These are phyloP conservation scores for Tragelaphus eurycerus DNA, from an alignment of 2,797 vertebrate genomes.

Conservation along the genomic window DNA sequence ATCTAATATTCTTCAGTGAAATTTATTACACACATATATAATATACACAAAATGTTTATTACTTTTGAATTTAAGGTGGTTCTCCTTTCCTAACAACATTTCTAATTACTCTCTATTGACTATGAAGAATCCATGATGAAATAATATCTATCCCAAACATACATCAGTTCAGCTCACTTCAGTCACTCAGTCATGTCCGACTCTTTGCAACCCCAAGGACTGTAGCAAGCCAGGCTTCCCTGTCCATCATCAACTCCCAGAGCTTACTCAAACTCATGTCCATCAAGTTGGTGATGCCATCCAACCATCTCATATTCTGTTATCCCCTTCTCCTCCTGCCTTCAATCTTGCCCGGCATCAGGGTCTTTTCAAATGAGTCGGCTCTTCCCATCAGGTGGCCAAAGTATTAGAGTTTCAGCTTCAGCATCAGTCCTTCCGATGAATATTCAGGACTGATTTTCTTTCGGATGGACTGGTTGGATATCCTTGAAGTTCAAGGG, in stretches of 20 bases:
- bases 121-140: background rate
- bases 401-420: background rate
- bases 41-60: background rate
- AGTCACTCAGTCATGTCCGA: fast-evolving
- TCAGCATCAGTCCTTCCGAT: background rate
- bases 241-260: background rate
- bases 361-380: background rate
- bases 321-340: background rate
- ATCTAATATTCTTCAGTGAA: background rate
- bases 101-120: background rate
- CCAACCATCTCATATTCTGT: background rate
- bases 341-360: background rate
- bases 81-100: background rate
- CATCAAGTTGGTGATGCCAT: background rate
- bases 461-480: background rate
- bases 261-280: background rate
- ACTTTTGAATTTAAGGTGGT: background rate
- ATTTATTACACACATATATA: background rate
- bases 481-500: background rate
- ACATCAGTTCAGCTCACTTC: background rate
- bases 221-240: background rate
- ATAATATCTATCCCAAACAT: background rate
- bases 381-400: background rate
- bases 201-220: background rate
- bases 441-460: background rate